Conservation (phyloP, 2,888 invertebrate genomes). For the Amiota minor region DNA sequence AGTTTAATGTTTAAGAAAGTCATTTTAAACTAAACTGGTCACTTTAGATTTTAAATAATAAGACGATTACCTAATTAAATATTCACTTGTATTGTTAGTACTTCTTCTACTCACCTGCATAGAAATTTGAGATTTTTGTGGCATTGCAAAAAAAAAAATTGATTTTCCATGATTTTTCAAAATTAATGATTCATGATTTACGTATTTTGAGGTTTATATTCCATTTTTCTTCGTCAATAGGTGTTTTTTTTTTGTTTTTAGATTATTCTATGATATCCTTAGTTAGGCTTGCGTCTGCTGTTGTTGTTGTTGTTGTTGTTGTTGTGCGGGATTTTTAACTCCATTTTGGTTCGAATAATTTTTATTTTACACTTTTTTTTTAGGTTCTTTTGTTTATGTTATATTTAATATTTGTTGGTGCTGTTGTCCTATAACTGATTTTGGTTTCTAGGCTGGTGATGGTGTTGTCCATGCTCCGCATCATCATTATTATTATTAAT, state of each 20-base stretch:
- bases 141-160: background rate
- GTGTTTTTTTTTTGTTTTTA: constrained; percentile 28
- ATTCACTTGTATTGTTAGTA: no score
- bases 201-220: constrained; percentile 29
- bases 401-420: background rate
- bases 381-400: constrained; percentile 2
- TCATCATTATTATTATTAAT: background rate
- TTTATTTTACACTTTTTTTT: background rate
- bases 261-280: constrained; percentile 31
- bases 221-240: constrained; percentile 22
- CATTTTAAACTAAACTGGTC: no score
- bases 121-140: constrained; percentile 22
- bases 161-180: constrained; percentile 26
- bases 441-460: constrained; percentile 60
- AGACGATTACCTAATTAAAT: no score
- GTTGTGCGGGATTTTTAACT: constrained; percentile 7
- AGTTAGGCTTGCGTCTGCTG: constrained; percentile 1
- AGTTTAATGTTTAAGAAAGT: no score
- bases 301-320: constrained; percentile 7
- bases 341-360: background rate
- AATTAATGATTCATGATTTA: constrained; percentile 13
- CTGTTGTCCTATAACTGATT: constrained; percentile 58
- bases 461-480: constrained; percentile 23
- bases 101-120: constrained; percentile 7
- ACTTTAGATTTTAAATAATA: no score